phyloP scores from a whole-genome alignment of 2,888 invertebrate species.

The Acanthopleura granulata region DNA sequence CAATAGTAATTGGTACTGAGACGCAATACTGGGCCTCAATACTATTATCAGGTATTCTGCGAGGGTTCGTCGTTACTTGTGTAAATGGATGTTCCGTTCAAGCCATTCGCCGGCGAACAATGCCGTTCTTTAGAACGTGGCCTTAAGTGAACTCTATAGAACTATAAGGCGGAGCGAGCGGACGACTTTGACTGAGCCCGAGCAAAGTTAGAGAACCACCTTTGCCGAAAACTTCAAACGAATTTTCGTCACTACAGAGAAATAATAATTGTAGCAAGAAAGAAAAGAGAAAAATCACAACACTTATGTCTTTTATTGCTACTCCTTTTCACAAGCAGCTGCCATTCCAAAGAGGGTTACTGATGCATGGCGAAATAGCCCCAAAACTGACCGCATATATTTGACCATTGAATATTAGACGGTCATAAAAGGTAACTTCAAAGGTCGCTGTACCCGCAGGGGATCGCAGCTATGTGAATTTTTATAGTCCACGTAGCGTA shows the following conservation, averaged over 20 bases:
- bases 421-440: constrained; percentile 11
- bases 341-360: neutral
- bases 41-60: too few relatives aligned
- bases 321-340: neutral
- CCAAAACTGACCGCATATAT: neutral
- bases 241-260: neutral
- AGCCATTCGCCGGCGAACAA: neutral
- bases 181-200: too few relatives aligned
- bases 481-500: neutral
- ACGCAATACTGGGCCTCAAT: too few relatives aligned
- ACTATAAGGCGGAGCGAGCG: too few relatives aligned
- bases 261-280: neutral
- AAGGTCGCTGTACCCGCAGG: neutral
- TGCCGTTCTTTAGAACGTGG: neutral
- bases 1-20: too few relatives aligned
- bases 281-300: neutral
- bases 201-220: too few relatives aligned
- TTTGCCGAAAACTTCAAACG: constrained; percentile 12
- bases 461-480: neutral
- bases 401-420: constrained; percentile 12
- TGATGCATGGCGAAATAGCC: neutral
- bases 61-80: too few relatives aligned
- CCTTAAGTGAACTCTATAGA: neutral
- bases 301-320: neutral
- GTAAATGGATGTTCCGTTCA: too few relatives aligned